These are phyloP conservation scores for Sisor rabdophorus DNA, from an alignment of 2,113 vertebrate genomes.

Conservation along the genomic window DNA sequence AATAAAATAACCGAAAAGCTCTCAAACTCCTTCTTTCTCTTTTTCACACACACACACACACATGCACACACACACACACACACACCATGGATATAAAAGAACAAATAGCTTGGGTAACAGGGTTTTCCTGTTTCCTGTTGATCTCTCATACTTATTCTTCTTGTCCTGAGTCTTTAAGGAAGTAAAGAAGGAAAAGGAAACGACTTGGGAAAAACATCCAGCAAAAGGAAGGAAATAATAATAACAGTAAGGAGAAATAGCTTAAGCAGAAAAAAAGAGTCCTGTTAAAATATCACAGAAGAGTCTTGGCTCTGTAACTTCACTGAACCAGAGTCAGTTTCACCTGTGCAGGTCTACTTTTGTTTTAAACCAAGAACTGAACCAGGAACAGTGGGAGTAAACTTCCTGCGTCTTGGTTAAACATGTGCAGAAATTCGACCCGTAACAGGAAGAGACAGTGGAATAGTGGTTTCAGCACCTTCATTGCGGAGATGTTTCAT, in stretches of 20 bases:
- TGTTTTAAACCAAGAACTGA: conserved; percentile 17
- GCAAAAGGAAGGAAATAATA: neutral
- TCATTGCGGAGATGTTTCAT: conserved; percentile 43
- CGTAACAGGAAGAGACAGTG: conserved; percentile 21
- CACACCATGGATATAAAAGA: conserved; percentile 1
- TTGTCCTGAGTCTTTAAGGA: neutral
- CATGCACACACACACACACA: neutral
- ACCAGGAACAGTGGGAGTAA: conserved; percentile 38
- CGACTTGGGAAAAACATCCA: neutral
- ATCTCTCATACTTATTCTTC: neutral
- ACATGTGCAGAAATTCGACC: conserved; percentile 25
- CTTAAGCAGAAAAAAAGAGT: conserved; percentile 7
- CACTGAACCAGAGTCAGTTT: neutral
- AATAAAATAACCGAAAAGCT: too few relatives aligned
- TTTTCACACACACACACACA: conserved; percentile 5
- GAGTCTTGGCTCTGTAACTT: neutral
- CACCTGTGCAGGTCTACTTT: neutral
- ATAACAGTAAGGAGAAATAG: neutral
- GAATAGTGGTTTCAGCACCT: conserved; percentile 24
- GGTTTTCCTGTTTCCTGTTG: neutral
- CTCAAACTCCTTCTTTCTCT: too few relatives aligned
- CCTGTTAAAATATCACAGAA: conserved; percentile 2
- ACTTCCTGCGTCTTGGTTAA: conserved; percentile 23
- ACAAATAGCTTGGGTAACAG: neutral
- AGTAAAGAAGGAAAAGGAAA: conserved; percentile 11